Base-by-base conservation (phyloP, 2,797 vertebrate species). In the Betta splendens region DNA sequence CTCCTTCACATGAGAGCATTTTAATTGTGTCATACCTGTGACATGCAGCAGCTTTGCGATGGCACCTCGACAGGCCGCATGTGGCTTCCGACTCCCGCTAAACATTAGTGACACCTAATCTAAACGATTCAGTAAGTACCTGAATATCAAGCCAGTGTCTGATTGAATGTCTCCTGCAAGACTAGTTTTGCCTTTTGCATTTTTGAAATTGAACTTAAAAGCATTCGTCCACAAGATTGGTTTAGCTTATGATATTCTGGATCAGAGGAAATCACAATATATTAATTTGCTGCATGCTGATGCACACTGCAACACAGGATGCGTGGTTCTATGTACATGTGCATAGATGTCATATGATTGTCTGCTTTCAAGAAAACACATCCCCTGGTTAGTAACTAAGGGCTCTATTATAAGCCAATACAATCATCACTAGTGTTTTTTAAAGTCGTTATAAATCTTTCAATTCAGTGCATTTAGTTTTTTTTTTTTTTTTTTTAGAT, bases 81-180 rank as follows among this genome's bases (percentile, higher is more conserved):
- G 63, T 67, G 79, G 77, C 66, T 81, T 51, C 72, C 61, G 42
- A 72, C 75, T 89, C 81, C 80, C 77, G 25, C 87, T 89, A 87
- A 88, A 86, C 88, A 85, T 85, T 83, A 88, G 85, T 89, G 88
- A 90, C 88, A 89, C 84, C 79, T 89, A 87, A 92, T 90, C 87
- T 91, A 85, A 91, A 89, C 91, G 89, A 90, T 72, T 90, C 88
- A 89, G 89, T 89, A 90, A 90, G 87, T 89, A 89, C 86, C 83
- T 86, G 88, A 83, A 84, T 81, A 88, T 84, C 75, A 86, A 66
- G 81, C 74, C 75, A 7, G 33, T 32, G 51, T 84, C 82, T 90
- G 89, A 91, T 89, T 79, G 85, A 87, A 88, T 89, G 89, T 90
- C 86, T 86, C 64, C 58, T 83, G 85, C 89, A 86, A 89, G 80